Evolutionary conservation across 2,113 vertebrate genomes (phyloP).

Genomic region (Neogobius melanostomus): DNA sequence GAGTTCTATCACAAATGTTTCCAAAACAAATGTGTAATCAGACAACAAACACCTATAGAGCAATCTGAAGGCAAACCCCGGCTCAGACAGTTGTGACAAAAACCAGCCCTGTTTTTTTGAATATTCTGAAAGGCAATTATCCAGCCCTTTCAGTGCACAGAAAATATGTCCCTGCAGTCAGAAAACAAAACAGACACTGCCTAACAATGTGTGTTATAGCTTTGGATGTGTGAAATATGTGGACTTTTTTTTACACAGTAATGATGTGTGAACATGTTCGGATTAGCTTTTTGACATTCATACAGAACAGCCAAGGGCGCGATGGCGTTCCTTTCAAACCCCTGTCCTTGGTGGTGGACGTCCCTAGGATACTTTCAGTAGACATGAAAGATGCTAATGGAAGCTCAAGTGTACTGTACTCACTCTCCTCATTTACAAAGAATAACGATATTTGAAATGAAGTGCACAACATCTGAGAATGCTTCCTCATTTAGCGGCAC

Average conservation of each 20-base stretch:
- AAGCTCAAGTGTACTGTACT: not conserved
- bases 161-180: not conserved
- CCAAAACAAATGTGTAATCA: too few species aligned
- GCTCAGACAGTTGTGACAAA: not conserved
- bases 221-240: slow-evolving; percentile 8
- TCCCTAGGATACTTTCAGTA: not conserved
- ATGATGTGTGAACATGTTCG: slow-evolving; percentile 4
- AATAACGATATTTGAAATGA: slow-evolving; percentile 8
- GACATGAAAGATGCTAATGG: not conserved
- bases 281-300: slow-evolving; percentile 4
- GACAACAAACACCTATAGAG: not conserved
- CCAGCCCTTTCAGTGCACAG: slow-evolving; percentile 8
- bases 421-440: slow-evolving; percentile 8
- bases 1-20: too few species aligned
- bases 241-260: slow-evolving; percentile 3
- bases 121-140: not conserved
- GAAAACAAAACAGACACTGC: slow-evolving; percentile 12
- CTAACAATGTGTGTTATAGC: slow-evolving; percentile 10
- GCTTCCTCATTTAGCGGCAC: not conserved
- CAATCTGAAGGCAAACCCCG: slow-evolving; percentile 8
- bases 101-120: not conserved
- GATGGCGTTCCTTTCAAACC: not conserved
- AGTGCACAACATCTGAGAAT: not conserved
- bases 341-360: slow-evolving; percentile 13
- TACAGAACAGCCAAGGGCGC: not conserved